A percentile compares a stretch with the other conserved stretches of the same genome.
These are phyloP conservation scores for Sceloporus undulatus DNA, from an alignment of 2,113 vertebrate genomes.

Conservation along the genomic window DNA sequence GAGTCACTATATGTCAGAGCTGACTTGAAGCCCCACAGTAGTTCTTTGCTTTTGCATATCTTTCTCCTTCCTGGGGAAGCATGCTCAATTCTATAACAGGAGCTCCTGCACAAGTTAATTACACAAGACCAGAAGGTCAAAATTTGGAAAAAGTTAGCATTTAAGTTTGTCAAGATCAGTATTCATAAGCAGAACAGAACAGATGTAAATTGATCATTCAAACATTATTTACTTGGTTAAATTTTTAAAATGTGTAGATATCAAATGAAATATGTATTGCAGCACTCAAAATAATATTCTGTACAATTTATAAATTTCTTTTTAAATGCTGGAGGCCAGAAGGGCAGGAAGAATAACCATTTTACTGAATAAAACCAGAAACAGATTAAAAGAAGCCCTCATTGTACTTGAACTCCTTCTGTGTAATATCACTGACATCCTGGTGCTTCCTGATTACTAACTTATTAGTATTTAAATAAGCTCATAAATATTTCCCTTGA, in stretches of 20 bases:
- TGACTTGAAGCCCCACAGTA: background rate
- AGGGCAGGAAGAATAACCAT: background rate
- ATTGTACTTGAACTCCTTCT: constrained; percentile 32
- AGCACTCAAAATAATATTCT: background rate
- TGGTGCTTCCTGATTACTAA: constrained; percentile 44
- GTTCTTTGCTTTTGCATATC: background rate
- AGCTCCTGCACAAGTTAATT: background rate
- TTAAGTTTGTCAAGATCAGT: background rate
- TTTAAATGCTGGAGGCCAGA: constrained; percentile 20
- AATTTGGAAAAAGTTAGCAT: background rate
- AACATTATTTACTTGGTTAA: background rate
- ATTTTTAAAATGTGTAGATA: background rate
- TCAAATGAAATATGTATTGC: constrained; percentile 28
- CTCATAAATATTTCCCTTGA: constrained; percentile 66
- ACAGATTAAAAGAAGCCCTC: background rate
- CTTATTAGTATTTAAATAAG: constrained; percentile 62
- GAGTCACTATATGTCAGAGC: too few species aligned
- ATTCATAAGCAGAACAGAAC: background rate
- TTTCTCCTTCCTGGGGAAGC: background rate
- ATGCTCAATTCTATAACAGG: background rate
- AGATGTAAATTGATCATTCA: background rate
- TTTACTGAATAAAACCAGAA: constrained; percentile 11
- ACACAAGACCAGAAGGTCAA: background rate
- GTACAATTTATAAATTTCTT: background rate
- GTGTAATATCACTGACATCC: constrained; percentile 2